A percentile compares a stretch with the other conserved stretches of the same genome.
These are phyloP conservation scores for Columba guinea DNA, from an alignment of 2,797 vertebrate species.

Conservation along the genomic window DNA sequence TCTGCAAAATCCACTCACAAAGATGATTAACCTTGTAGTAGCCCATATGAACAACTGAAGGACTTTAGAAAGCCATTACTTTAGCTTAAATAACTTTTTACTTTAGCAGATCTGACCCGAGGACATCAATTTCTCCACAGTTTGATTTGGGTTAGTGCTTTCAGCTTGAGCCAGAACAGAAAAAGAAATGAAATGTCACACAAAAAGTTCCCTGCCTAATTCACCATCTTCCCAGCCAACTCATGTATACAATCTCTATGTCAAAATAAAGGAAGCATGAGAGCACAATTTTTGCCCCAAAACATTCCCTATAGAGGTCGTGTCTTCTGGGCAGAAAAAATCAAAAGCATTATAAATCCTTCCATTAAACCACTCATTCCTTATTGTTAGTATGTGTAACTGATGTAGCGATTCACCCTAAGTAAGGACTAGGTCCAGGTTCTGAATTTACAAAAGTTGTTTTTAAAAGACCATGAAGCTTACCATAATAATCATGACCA, in stretches of 20 bases:
- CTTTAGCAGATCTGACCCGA: not conserved
- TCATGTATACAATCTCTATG: accelerated
- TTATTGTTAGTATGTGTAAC: not conserved
- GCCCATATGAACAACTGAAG: not conserved
- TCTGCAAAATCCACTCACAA: not conserved
- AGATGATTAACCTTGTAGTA: not conserved
- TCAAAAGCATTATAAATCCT: not conserved
- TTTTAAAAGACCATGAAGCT: not conserved
- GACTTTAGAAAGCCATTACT: not conserved
- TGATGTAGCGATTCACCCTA: not conserved
- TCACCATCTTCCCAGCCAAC: not conserved
- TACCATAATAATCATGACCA: not conserved
- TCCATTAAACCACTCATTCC: not conserved
- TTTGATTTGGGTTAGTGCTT: not conserved
- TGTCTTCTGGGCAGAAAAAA: not conserved
- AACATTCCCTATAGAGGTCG: not conserved
- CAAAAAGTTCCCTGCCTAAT: not conserved
- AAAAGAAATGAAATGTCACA: not conserved
- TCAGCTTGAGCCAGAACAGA: not conserved
- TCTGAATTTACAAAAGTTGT: not conserved
- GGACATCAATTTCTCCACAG: not conserved
- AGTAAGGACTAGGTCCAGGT: not conserved
- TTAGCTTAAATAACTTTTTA: not conserved
- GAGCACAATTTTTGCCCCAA: not conserved
- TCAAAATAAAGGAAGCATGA: not conserved